Evolutionary conservation across 1,140 invertebrate species (phyloP).

Genomic region (Zaprionus africanus): DNA sequence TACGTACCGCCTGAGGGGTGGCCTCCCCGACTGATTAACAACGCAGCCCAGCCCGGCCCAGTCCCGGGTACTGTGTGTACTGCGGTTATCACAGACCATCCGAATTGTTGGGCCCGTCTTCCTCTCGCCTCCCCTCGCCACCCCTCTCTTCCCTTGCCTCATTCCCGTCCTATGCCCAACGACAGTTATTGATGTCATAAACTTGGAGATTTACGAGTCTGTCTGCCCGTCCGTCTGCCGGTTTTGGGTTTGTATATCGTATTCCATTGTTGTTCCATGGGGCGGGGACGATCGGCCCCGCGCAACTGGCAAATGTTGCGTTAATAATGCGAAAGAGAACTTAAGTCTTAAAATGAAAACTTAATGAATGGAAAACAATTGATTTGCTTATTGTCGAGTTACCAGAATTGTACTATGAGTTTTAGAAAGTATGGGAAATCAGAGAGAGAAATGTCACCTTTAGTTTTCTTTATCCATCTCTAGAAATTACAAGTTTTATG

Average conservation of each 20-base stretch:
- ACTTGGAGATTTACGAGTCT: conserved; percentile 80
- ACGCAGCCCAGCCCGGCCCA: conserved; percentile 37
- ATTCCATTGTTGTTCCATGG: conserved; percentile 42
- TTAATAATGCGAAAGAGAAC: conserved; percentile 55
- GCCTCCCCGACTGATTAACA: conserved; percentile 59
- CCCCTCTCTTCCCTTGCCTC: conserved; percentile 19
- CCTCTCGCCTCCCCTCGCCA: not conserved
- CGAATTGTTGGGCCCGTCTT: conserved; percentile 55
- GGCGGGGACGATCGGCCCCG: conserved; percentile 35
- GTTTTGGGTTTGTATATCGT: conserved; percentile 47
- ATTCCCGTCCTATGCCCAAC: conserved; percentile 56
- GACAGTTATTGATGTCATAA: conserved; percentile 84
- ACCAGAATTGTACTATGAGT: not conserved
- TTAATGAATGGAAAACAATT: conserved; percentile 33
- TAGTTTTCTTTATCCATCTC: not conserved
- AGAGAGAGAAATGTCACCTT: not conserved
- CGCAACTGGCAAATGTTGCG: conserved; percentile 59
- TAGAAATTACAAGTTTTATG: not conserved
- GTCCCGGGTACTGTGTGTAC: conserved; percentile 44
- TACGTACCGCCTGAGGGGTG: conserved; percentile 34
- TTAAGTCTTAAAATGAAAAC: conserved; percentile 17
- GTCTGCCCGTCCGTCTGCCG: conserved; percentile 31
- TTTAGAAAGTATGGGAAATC: not conserved
- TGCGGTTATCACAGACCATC: conserved; percentile 70
- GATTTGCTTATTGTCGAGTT: not conserved